Conservation (phyloP, 2,888 invertebrate species). For the Sepioteuthis lessoniana region DNA sequence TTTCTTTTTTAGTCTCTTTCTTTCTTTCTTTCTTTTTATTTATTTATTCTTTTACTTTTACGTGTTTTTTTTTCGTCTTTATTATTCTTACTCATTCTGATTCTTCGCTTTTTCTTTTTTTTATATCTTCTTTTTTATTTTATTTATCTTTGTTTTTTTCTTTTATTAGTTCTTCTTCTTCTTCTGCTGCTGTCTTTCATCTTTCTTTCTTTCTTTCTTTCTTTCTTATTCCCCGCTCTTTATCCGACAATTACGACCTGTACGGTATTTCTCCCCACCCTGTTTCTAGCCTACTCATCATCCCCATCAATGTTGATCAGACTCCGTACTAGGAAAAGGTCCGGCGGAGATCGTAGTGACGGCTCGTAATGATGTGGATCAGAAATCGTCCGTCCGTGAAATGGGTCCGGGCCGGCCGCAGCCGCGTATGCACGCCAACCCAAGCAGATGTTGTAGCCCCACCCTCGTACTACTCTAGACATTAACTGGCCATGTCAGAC, state of each 20-base stretch:
- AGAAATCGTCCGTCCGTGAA: background rate
- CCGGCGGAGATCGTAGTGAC: slow-evolving; percentile 33
- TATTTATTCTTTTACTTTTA: no score
- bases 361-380: slow-evolving; percentile 33
- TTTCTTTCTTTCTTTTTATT: no score
- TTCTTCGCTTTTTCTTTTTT: no score
- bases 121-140: no score
- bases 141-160: no score
- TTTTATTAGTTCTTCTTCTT: no score
- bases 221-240: background rate
- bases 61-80: no score
- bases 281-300: background rate
- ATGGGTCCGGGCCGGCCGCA: background rate
- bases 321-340: background rate
- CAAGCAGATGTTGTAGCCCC: background rate
- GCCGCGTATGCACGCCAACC: background rate
- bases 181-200: no score
- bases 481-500: slow-evolving; percentile 33
- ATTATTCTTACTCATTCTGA: no score
- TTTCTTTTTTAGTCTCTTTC: background rate
- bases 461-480: background rate
- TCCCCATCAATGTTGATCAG: background rate
- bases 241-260: slow-evolving; percentile 17
- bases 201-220: background rate
- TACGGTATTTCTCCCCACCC: background rate